Percentiles rank a stretch among this genome's conserved stretches.
Conservation (phyloP, 1,140 invertebrate genomes). For the Drosophila aff. region DNA sequence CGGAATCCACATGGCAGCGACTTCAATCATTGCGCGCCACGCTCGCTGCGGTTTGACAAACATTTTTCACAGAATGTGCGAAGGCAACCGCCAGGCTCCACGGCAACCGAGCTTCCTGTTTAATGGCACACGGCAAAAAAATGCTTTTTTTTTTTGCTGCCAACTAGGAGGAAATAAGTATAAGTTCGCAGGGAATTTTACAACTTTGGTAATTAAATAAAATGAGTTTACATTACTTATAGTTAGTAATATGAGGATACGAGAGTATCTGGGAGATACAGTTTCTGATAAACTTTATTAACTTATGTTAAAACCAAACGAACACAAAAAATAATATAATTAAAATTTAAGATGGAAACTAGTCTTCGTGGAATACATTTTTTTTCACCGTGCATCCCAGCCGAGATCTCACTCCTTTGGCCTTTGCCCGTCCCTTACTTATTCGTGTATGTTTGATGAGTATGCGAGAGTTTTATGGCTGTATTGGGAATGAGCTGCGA, state of each 20-base stretch:
- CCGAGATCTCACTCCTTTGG: constrained; percentile 22
- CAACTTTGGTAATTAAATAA: not conserved
- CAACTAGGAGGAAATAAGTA: too few relatives aligned
- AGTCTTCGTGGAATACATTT: not conserved
- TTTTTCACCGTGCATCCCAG: constrained; percentile 18
- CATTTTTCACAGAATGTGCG: constrained; percentile 79
- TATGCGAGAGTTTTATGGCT: constrained; percentile 79
- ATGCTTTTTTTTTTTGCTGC: not conserved
- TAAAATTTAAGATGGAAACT: not conserved
- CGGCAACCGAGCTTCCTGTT: constrained; percentile 24
- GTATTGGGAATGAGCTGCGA: constrained; percentile 77
- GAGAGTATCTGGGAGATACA: too few relatives aligned
- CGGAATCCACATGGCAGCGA: constrained; percentile 68
- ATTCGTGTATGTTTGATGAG: constrained; percentile 77
- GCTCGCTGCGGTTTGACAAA: constrained; percentile 81
- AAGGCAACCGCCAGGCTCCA: constrained; percentile 52
- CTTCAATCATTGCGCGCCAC: constrained; percentile 79
- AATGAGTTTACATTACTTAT: not conserved
- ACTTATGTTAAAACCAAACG: not conserved
- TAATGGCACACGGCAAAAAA: constrained; percentile 34
- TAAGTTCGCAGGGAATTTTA: not conserved
- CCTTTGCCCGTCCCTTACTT: constrained; percentile 38
- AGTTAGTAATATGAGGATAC: not conserved
- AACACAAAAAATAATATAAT: not conserved
- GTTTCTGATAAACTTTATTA: not conserved